A percentile compares a stretch with the other conserved stretches of the same genome.
phyloP scores from a whole-genome alignment of 2,888 invertebrate genomes.

The Toxonevra muliebris region DNA sequence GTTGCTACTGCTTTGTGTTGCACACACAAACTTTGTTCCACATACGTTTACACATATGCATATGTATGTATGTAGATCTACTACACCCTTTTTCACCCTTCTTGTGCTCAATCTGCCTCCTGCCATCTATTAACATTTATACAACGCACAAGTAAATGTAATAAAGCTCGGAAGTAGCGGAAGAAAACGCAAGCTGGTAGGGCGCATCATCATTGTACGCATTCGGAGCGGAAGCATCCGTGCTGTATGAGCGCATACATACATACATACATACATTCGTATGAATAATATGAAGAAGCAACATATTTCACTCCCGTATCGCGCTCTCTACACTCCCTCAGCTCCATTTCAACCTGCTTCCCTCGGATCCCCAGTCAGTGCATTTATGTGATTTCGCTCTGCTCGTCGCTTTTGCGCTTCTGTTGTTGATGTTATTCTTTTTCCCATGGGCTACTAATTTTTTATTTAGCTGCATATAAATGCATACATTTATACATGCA shows the following conservation, averaged over 20 bases:
- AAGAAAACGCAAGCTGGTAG: no score
- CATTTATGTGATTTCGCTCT: no score
- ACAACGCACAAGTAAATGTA: no score
- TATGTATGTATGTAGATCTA: background rate
- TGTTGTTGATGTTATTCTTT: background rate
- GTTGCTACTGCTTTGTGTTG: no score
- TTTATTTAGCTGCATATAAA: conserved; percentile 11
- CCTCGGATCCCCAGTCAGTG: no score
- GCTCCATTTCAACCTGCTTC: no score
- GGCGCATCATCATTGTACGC: no score
- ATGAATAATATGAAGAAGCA: background rate
- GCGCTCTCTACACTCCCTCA: background rate
- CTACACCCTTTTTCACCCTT: no score
- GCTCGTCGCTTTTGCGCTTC: background rate
- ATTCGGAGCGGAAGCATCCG: background rate
- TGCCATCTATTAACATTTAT: no score
- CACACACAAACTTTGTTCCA: no score
- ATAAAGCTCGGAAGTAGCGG: no score
- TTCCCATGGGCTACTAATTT: conserved; percentile 15
- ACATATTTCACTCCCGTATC: background rate
- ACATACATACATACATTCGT: background rate
- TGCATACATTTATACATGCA: conserved; percentile 3
- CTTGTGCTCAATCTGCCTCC: no score
- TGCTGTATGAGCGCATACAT: background rate
- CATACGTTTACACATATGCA: background rate